Base-by-base conservation (phyloP, 2,888 invertebrate genomes). In the Pycnomerus fuliginosus region DNA sequence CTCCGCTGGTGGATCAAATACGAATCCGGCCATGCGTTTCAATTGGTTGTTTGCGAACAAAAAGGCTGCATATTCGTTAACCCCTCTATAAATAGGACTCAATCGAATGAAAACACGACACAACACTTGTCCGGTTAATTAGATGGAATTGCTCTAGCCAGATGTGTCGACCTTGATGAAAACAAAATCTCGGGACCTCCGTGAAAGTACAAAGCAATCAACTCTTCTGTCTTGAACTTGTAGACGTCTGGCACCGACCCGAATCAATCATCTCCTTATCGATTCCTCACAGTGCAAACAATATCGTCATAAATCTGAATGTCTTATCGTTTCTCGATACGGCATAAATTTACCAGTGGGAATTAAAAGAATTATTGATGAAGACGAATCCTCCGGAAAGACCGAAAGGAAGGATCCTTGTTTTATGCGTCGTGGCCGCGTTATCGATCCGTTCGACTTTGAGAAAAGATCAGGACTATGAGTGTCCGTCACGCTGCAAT, bases 81-180 rank as follows among this genome's bases (percentile, higher is more conserved):
- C 38, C 38, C 38, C 38, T 31, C 32, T 39, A 31, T 39, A 39
- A 39, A 39, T 39, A 39, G 32, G 28, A 38, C 22, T 14, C 29
- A 16, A 37, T 37, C 29, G 17, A 36, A 37, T 40, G 34, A 16
- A 35, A 40, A 40, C 28, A 20, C 33, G 34, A 41, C 41, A 34
- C 20, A 41, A 35, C 35, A 42, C 35, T 42, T 42, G 42, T 42
- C 35, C 35, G 23, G 29, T 35, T 35, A 35, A 42, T 41, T 35
- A 29, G 34, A 41, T 22, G 22, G 34, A 35, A 41, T 41, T 41
- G 25, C 23, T 39, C 31, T 30, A 24, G 24, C 14, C 31, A 31
- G 31, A 39, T 39, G 32, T 30, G 28, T 11, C 14, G 40, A 33
- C 40, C 40, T 40, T 40, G 40, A 25, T 17, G 27, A 25, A 33